Conservation (phyloP, 2,888 invertebrate species). For the Pseudococcus jackbeardsleyi region DNA sequence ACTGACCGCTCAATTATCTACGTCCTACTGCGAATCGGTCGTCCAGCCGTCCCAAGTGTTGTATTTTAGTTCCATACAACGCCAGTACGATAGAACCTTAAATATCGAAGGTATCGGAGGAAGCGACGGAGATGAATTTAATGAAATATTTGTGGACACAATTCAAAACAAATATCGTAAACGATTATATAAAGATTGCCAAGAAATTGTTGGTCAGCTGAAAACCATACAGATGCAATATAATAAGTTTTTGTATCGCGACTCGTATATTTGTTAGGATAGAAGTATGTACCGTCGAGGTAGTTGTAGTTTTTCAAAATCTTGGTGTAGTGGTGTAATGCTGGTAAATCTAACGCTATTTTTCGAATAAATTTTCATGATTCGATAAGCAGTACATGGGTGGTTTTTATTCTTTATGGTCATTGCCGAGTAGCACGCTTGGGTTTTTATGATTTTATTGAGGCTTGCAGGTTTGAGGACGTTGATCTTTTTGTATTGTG, state of each 20-base stretch:
- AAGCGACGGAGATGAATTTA: constrained; percentile 11
- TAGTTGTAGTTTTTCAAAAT: not conserved
- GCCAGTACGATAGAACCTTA: not conserved
- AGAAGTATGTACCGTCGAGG: not conserved
- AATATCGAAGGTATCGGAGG: not conserved
- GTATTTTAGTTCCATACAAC: constrained; percentile 9
- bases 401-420: not conserved
- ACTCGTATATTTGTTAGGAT: not conserved
- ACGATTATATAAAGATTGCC: constrained; percentile 38
- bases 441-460: not conserved
- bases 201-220: constrained; percentile 45
- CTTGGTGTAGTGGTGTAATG: not conserved
- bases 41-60: not conserved
- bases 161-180: constrained; percentile 56
- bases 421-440: constrained; percentile 24
- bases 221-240: constrained; percentile 57
- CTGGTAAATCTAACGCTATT: not conserved
- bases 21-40: constrained; percentile 31
- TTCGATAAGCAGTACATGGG: not conserved
- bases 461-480: not conserved
- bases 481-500: not conserved
- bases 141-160: constrained; percentile 52
- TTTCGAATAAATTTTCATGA: constrained; percentile 28
- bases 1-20: constrained; percentile 38
- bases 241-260: constrained; percentile 59